Evolutionary conservation across 2,797 vertebrate genomes (phyloP).

Genomic region (Chelmon rostratus): DNA sequence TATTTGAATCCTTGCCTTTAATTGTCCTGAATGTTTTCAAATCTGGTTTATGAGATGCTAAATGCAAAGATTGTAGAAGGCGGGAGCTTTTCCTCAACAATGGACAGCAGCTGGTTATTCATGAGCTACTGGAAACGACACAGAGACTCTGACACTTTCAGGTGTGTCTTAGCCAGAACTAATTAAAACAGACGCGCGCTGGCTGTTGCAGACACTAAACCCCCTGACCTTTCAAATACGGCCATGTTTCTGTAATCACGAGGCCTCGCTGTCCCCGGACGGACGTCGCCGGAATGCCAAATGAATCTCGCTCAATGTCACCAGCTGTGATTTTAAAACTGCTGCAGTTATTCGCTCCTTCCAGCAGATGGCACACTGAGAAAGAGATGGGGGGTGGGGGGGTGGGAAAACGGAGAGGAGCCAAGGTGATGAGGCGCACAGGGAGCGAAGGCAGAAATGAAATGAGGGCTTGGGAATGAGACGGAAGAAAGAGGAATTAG

Average conservation of each 20-base stretch:
- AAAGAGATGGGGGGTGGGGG: conserved; percentile 28
- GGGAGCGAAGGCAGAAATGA: conserved; percentile 7
- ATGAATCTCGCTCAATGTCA: conserved; percentile 16
- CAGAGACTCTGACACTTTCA: conserved; percentile 1
- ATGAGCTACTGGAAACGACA: conserved; percentile 37
- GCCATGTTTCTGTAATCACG: conserved; percentile 54
- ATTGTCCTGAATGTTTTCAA: not conserved
- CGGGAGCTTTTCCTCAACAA: not conserved
- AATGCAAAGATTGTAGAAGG: not conserved
- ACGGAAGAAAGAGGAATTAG: not conserved
- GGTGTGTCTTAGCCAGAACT: conserved; percentile 46
- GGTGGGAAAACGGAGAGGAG: not conserved
- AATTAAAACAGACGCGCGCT: conserved; percentile 45
- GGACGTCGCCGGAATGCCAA: conserved; percentile 42
- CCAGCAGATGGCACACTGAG: conserved; percentile 73
- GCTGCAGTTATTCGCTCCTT: not conserved
- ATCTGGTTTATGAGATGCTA: not conserved
- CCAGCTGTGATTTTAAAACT: not conserved
- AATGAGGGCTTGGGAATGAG: not conserved
- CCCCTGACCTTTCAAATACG: conserved; percentile 47
- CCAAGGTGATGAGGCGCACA: conserved; percentile 1
- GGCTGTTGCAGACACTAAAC: conserved; percentile 35
- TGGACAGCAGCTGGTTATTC: conserved; percentile 56
- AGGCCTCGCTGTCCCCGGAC: conserved; percentile 14
- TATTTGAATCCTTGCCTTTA: not conserved